Evolutionary conservation across 35 echinoderm and acorn worm species (phyloP).

Genomic region (Eucidaris tribuloides): DNA sequence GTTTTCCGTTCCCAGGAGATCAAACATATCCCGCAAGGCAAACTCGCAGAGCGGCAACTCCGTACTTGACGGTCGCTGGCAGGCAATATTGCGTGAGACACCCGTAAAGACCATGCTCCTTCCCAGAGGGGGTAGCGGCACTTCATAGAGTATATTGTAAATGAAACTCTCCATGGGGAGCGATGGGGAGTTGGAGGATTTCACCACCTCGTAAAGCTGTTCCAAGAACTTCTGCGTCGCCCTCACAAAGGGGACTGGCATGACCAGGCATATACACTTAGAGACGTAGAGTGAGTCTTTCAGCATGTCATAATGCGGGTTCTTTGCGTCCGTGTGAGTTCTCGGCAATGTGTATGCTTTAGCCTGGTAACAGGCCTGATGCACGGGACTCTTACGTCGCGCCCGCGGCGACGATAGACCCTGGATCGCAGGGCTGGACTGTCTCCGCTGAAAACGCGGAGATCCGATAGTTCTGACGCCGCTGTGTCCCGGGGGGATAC

Average conservation of each 20-base stretch:
- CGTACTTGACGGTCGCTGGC: conserved; percentile 57
- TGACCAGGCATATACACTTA: conserved; percentile 89
- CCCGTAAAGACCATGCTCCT: conserved; percentile 81
- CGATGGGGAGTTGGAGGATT: conserved; percentile 19
- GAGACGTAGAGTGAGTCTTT: conserved; percentile 91
- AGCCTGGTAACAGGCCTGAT: conserved; percentile 13
- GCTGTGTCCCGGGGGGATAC: background rate
- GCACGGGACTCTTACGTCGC: conserved; percentile 50
- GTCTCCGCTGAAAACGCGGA: conserved; percentile 29
- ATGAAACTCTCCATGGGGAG: conserved; percentile 81
- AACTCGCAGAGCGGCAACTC: conserved; percentile 92
- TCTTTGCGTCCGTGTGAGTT: conserved; percentile 28
- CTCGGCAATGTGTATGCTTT: conserved; percentile 70
- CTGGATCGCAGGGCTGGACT: conserved; percentile 68
- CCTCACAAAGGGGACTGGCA: conserved; percentile 66
- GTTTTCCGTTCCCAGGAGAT: conserved; percentile 77
- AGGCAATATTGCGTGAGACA: conserved; percentile 41
- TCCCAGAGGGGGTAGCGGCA: conserved; percentile 67
- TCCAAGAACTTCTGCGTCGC: conserved; percentile 73
- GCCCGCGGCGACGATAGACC: conserved; percentile 41
- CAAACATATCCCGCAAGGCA: conserved; percentile 72
- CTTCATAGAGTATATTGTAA: conserved; percentile 93
- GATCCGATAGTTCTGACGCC: conserved; percentile 14
- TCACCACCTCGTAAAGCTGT: conserved; percentile 63
- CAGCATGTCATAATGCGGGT: conserved; percentile 65